Evolutionary conservation across 2,113 vertebrate species (phyloP), one percentile per base, ranked within the genome.

Genomic region (Thryonomys swinderianus): DNA sequence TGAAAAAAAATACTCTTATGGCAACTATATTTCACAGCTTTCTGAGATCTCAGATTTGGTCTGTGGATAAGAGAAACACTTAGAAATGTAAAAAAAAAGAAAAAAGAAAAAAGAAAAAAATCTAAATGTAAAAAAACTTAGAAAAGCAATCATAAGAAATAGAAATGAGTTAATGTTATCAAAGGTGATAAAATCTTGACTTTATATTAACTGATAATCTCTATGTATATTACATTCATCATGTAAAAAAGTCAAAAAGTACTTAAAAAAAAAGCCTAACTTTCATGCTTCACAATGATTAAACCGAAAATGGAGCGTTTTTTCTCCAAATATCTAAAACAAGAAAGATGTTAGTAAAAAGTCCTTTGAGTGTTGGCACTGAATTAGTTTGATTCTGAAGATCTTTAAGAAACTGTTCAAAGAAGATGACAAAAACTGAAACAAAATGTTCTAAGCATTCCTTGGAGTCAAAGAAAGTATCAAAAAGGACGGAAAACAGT

Each of bases 31-130:
- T 96, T 96, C 96, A 95, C 93, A 93, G 95, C 85, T 96, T 96
- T 95, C 88, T 95, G 94, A 95, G 73, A 96, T 80, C 84, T 97
- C 96, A 78, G 94, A 90, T 98, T 98, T 98, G 98, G 97, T 98
- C 98, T 98, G 97, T 91, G 59, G 23, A 95, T 96, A 82, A 94
- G 94, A 91, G 93, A 84, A 97, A 90, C 67, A 92, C 76, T 95
- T 67, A 74, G 32, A 97, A 98, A 97, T 89, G 48, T 87, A 95
- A 89, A 91, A 97, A 93, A 55, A 78, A 59, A 10, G 87, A 61
- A 93, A 93, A 96, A 87, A 94, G n/a, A n/a, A n/a, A n/a, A 55
- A 78, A 59, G 48, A 88, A 61, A 93, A 93, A 96, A 87, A 94
- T 96, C 71, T 97, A 96, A 96, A 95, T 96, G 94, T 40, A 96